Percentiles rank a stretch among this genome's conserved stretches.
These are phyloP conservation scores for Linurgus olivaceus DNA, from an alignment of 2,797 vertebrate species.

Conservation along the genomic window DNA sequence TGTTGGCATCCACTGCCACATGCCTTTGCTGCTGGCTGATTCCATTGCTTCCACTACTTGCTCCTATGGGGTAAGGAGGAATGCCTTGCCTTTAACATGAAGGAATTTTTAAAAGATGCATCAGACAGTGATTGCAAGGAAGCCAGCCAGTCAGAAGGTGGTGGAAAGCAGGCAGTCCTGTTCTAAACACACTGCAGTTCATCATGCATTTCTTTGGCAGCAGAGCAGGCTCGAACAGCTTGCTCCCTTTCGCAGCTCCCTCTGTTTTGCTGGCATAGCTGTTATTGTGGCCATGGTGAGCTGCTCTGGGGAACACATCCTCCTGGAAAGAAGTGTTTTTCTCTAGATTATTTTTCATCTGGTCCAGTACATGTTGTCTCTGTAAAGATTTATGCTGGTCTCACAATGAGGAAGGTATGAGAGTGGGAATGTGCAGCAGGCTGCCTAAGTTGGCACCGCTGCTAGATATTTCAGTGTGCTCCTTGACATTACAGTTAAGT, in stretches of 20 bases:
- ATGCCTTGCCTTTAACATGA: background rate
- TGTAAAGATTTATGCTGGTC: constrained; percentile 11
- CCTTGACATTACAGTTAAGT: constrained; percentile 2
- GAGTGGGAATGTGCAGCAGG: constrained; percentile 26
- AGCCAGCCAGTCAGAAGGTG: background rate
- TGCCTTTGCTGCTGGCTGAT: constrained; percentile 17
- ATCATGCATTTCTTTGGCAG: constrained; percentile 27
- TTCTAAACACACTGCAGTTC: background rate
- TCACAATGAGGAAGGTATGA: constrained; percentile 48
- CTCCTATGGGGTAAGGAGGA: background rate
- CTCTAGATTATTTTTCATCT: constrained; percentile 46
- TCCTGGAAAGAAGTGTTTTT: constrained; percentile 48
- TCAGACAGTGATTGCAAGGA: background rate
- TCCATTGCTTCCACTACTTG: background rate
- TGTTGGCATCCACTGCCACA: background rate
- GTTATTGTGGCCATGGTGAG: constrained; percentile 23
- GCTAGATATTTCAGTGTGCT: background rate
- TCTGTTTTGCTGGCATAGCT: constrained; percentile 47
- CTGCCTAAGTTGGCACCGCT: background rate
- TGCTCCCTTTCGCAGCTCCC: background rate
- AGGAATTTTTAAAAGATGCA: background rate
- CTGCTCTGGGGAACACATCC: constrained; percentile 9
- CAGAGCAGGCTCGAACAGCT: background rate
- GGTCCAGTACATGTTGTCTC: constrained; percentile 36
- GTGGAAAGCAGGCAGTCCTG: background rate